A percentile compares a stretch with the other conserved stretches of the same genome.
These are phyloP conservation scores for Daubentonia madagascariensis DNA, from an alignment of 2,113 vertebrate genomes.

Conservation along the genomic window DNA sequence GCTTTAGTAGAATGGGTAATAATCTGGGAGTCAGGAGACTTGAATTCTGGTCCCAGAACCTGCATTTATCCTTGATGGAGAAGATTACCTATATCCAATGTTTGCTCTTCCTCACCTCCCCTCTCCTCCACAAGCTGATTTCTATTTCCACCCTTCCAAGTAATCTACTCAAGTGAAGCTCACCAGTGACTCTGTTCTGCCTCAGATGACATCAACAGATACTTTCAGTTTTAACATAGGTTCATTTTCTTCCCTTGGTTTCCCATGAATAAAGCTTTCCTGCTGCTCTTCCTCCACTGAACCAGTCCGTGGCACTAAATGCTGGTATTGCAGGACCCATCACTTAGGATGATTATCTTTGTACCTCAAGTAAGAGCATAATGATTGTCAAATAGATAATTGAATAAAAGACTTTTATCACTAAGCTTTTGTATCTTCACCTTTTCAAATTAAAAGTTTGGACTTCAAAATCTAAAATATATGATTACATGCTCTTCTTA, in stretches of 20 bases:
- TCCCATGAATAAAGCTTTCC: not conserved
- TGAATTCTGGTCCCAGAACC: not conserved
- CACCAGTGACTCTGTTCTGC: not conserved
- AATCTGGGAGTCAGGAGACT: not conserved
- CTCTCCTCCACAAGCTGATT: not conserved
- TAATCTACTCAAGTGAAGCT: not conserved
- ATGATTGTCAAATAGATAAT: not conserved
- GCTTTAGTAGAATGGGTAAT: not conserved
- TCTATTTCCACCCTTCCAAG: not conserved
- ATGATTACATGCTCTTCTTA: not conserved
- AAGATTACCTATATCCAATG: not conserved
- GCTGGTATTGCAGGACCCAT: not conserved
- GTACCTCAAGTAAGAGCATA: not conserved
- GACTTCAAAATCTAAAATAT: constrained; percentile 28
- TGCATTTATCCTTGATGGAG: not conserved
- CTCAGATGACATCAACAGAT: not conserved
- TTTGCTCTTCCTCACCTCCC: not conserved
- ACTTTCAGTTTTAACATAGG: not conserved
- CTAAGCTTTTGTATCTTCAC: not conserved
- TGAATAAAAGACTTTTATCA: not conserved
- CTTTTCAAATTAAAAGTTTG: constrained; percentile 16
- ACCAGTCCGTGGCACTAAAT: not conserved
- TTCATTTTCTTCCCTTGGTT: not conserved
- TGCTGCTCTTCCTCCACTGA: not conserved
- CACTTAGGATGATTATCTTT: not conserved